phyloP scores from a whole-genome alignment of 2,797 vertebrate species.

The Alcedo atthis region DNA sequence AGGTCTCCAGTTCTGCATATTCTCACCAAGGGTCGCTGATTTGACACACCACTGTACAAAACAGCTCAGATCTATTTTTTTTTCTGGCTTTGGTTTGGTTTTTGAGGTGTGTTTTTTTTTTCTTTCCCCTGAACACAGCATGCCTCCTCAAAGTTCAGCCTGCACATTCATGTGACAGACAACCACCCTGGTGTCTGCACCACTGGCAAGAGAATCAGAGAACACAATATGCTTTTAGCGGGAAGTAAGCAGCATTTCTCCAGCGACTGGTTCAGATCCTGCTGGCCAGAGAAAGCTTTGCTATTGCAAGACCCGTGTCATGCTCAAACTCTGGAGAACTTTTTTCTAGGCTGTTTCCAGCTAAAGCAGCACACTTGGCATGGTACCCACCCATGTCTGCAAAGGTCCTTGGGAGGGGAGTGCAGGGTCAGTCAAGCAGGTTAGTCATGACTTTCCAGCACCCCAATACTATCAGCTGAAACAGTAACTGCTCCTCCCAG shows the following conservation, averaged over 20 bases:
- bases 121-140: neutral
- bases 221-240: neutral
- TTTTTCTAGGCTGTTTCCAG: neutral
- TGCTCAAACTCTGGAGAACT: neutral
- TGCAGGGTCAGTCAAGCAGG: neutral
- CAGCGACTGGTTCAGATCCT: neutral
- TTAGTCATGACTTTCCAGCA: neutral
- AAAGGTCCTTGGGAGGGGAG: rapidly evolving
- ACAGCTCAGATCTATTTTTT: neutral
- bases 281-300: rapidly evolving
- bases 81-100: no score
- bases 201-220: neutral
- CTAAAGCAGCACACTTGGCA: neutral
- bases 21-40: neutral
- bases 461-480: neutral
- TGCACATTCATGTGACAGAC: rapidly evolving
- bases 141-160: neutral
- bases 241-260: neutral
- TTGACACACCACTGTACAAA: neutral
- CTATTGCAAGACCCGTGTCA: rapidly evolving
- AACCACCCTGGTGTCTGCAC: neutral
- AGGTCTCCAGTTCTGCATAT: rapidly evolving
- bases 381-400: rapidly evolving
- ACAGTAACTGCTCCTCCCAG: neutral
- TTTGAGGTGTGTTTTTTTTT: neutral